phyloP scores from a whole-genome alignment of 2,888 invertebrate species.

The Teleiodes luculella region DNA sequence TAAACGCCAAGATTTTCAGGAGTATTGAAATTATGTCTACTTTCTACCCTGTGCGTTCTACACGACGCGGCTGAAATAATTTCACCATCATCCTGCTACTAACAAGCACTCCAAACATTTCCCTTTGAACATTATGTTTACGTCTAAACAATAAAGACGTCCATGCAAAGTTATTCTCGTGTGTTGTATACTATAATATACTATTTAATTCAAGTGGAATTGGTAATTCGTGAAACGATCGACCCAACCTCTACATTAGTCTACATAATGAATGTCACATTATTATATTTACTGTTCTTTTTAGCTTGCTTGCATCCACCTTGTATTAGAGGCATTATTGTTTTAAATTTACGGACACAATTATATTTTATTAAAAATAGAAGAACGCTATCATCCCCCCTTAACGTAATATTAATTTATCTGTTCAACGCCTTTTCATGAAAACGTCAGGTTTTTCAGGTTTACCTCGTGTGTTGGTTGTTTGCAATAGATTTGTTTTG shows the following conservation, averaged over 20 bases:
- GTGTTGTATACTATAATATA: conserved; percentile 7
- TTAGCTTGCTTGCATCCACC: conserved; percentile 19
- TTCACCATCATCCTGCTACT: conserved; percentile 2
- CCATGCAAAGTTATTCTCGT: background rate
- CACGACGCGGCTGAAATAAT: conserved; percentile 10
- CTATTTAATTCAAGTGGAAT: background rate
- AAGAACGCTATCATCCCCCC: conserved; percentile 35
- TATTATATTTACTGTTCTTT: conserved; percentile 26
- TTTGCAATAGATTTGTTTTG: background rate
- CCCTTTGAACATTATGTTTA: conserved; percentile 16
- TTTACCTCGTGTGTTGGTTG: background rate
- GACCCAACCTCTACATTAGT: conserved; percentile 22
- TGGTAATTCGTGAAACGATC: conserved; percentile 3
- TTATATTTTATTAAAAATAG: conserved; percentile 47
- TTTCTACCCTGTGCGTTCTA: background rate
- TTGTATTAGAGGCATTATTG: conserved; percentile 25
- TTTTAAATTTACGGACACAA: conserved; percentile 45
- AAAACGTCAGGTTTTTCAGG: too few species aligned
- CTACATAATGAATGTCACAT: too few species aligned
- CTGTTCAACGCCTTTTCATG: too few species aligned
- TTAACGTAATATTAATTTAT: conserved; percentile 2
- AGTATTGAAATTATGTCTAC: too few species aligned
- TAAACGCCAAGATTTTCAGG: background rate
- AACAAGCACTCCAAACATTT: conserved; percentile 12
- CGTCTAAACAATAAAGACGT: conserved; percentile 7